Conservation (phyloP, 2,113 vertebrate genomes). For the Hyperopisus bebe region DNA sequence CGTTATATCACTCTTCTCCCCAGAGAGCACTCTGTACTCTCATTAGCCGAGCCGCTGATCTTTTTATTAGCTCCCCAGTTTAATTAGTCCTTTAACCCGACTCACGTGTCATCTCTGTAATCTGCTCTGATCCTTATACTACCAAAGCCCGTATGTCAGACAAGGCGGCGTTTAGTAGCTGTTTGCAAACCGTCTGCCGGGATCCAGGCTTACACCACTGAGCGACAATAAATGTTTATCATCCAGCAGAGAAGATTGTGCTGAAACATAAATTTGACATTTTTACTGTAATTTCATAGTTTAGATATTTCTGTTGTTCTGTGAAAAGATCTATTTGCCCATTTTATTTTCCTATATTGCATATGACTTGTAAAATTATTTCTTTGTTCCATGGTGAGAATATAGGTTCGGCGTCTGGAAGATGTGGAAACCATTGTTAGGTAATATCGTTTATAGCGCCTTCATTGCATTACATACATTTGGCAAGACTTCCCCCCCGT, state of each 20-base stretch:
- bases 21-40: conserved; percentile 17
- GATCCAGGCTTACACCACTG: neutral
- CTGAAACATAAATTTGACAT: neutral
- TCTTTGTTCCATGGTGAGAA: neutral
- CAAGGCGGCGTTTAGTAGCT: neutral
- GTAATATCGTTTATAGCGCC: neutral
- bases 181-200: neutral
- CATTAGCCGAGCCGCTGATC: conserved; percentile 23
- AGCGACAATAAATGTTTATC: neutral
- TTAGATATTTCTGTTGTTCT: neutral
- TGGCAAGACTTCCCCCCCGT: neutral
- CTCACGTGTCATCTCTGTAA: conserved; percentile 9
- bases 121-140: conserved; percentile 13
- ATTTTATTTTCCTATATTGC: neutral
- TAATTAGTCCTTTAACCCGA: conserved; percentile 19
- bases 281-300: neutral
- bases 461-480: neutral
- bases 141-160: conserved; percentile 16
- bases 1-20: conserved; percentile 15
- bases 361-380: neutral
- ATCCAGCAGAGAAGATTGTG: neutral
- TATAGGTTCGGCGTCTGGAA: neutral
- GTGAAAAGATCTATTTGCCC: neutral
- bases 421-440: neutral
- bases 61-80: conserved; percentile 14